Conservation (phyloP, 2,113 vertebrate species). For the Zosterops pallidus region DNA sequence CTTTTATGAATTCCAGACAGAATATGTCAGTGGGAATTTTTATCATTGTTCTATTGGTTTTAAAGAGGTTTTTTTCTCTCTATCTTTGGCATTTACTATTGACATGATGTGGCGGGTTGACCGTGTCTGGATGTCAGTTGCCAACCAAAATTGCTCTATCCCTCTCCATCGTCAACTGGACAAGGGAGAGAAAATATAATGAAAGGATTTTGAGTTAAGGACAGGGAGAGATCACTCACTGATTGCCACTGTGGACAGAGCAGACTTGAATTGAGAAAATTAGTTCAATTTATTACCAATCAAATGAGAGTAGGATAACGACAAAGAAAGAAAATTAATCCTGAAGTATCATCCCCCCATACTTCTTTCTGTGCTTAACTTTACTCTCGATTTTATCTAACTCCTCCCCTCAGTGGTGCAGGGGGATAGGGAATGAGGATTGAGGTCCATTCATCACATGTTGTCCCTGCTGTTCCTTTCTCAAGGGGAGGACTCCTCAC, state of each 20-base stretch:
- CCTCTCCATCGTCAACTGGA: neutral
- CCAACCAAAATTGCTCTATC: neutral
- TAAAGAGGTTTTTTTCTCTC: neutral
- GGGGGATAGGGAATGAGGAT: neutral
- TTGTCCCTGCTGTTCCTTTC: neutral
- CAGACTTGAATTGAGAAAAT: neutral
- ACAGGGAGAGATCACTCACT: neutral
- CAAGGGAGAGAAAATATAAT: neutral
- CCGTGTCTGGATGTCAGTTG: neutral
- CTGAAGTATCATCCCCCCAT: neutral
- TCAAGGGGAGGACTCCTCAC: neutral
- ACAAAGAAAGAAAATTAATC: neutral
- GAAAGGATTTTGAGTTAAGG: neutral
- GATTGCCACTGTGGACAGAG: neutral
- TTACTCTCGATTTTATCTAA: neutral
- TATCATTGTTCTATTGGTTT: neutral
- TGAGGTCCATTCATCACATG: neutral
- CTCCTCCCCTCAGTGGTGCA: neutral
- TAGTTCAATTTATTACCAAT: neutral
- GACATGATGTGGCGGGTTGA: neutral
- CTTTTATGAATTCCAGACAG: neutral
- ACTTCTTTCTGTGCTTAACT: neutral
- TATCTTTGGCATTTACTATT: neutral
- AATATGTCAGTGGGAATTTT: neutral
- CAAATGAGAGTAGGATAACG: neutral